Base-by-base conservation (phyloP, 2,113 vertebrate species). In the Pipa parva region DNA sequence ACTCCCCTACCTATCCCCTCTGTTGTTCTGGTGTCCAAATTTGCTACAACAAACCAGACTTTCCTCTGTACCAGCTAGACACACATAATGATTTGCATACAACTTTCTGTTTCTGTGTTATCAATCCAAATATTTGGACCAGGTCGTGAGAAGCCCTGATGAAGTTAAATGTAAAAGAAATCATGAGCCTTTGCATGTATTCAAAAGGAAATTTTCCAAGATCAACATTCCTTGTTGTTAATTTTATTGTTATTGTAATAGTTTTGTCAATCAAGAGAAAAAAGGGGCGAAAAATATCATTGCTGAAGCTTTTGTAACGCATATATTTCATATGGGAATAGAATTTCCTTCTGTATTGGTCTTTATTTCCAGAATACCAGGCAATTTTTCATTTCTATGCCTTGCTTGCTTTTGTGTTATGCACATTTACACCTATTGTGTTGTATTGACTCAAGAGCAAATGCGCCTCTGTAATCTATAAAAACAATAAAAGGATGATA, bases 211-310 rank as follows among this genome's bases (percentile, higher is more conserved):
- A 42, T 13, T 42, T 7, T 42, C 39, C n/a, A 15, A 42, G 13
- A 42, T n/a, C 6, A 7, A n/a, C 17, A 15, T 42, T 42, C 11
- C 39, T 42, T 42, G 13, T 11, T n/a, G 17, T 42, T 42, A n/a
- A 17, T 42, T 42, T 42, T 18, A 57, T 66, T 46, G 63, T 57
- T 46, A 36, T 29, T 66, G 46, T 66, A 66, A 56, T 66, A 66
- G 36, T 56, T 33, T 31, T 57, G 57, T 64, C 48, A 36, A 64
- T 56, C 12, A 17, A 39, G 18, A 64, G 36, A 26, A 56, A 65
- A 29, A 25, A 21, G 25, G 52, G 28, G n/a, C 50, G 45, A 39
- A 29, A 64, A 27, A 52, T 57, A 66, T 42, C 50, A 7, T 42
- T 24, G 3, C 18, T 25, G 25, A 56, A 57, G 45, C 51, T 25